phyloP scores from a whole-genome alignment of 1,140 invertebrate genomes.

The Brachionus rotundiformis region DNA sequence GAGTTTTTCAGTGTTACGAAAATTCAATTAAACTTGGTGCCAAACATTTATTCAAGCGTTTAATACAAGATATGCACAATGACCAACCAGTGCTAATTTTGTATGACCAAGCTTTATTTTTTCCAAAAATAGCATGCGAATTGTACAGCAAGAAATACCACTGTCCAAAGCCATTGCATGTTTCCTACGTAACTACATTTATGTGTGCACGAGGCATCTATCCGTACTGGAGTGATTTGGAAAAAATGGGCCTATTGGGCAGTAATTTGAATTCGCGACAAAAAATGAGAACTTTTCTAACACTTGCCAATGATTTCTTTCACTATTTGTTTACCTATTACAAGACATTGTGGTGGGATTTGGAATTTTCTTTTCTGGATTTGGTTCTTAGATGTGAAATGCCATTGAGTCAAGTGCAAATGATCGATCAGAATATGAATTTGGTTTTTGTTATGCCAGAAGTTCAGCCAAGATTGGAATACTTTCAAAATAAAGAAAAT shows the following conservation, averaged over 20 bases:
- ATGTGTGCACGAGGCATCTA: constrained; percentile 49
- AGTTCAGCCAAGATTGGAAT: constrained; percentile 31
- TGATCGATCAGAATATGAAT: constrained; percentile 39
- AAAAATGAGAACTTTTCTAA: constrained; percentile 10
- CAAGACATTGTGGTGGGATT: constrained; percentile 51
- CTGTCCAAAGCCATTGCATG: constrained; percentile 26
- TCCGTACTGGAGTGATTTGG: constrained; percentile 44
- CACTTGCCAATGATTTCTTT: constrained; percentile 18
- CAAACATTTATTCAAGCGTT: constrained; percentile 7
- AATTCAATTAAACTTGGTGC: constrained; percentile 35
- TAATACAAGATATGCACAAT: constrained; percentile 45
- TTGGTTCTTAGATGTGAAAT: constrained; percentile 32
- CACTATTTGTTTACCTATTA: constrained; percentile 43
- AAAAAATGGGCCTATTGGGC: constrained; percentile 47
- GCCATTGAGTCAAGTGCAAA: constrained; percentile 28
- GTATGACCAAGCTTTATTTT: constrained; percentile 46
- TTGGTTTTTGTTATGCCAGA: constrained; percentile 50
- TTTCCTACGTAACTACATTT: constrained; percentile 38
- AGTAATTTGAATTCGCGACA: background rate
- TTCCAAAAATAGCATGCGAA: constrained; percentile 43
- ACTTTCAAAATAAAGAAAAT: background rate
- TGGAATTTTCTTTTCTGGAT: constrained; percentile 26
- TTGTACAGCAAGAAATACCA: constrained; percentile 23
- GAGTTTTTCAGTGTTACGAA: constrained; percentile 52
- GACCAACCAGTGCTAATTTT: constrained; percentile 38